Conservation (phyloP, 2,113 vertebrate species). For the Pseudorasbora parva region DNA sequence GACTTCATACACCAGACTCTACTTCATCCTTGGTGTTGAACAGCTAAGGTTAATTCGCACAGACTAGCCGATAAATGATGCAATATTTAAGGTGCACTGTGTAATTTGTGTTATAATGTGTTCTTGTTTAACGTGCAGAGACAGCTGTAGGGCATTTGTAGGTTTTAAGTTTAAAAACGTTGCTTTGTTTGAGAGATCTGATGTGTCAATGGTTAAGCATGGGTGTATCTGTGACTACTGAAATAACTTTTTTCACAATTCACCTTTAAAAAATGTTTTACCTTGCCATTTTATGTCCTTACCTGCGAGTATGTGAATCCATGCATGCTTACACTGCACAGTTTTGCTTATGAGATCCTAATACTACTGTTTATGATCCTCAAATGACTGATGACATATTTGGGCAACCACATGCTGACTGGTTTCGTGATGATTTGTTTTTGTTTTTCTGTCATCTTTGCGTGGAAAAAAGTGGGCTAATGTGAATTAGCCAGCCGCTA, state of each 20-base stretch:
- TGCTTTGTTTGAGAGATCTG: neutral
- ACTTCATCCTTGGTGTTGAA: neutral
- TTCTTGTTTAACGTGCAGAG: conserved; percentile 4
- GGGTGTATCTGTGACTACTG: neutral
- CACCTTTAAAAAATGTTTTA: too few species aligned
- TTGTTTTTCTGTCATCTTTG: conserved; percentile 37
- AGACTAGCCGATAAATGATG: conserved; percentile 11
- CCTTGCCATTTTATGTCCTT: neutral
- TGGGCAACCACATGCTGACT: conserved; percentile 22
- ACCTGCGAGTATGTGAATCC: neutral
- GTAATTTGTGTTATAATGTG: conserved; percentile 4
- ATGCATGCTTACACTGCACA: neutral
- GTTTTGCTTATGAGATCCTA: neutral
- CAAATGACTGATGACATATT: neutral
- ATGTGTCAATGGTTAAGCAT: neutral
- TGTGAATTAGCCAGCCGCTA: conserved; percentile 53
- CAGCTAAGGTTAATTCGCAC: neutral
- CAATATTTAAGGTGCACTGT: conserved; percentile 3
- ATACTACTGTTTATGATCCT: conserved; percentile 7
- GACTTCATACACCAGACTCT: conserved; percentile 3
- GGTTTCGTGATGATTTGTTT: conserved; percentile 33
- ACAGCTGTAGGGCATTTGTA: neutral
- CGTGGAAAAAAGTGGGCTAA: conserved; percentile 50
- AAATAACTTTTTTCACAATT: too few species aligned
- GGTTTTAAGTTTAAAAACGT: neutral